Evolutionary conservation across 2,888 invertebrate species (phyloP).

Genomic region (Hydroisotoma schaefferi): DNA sequence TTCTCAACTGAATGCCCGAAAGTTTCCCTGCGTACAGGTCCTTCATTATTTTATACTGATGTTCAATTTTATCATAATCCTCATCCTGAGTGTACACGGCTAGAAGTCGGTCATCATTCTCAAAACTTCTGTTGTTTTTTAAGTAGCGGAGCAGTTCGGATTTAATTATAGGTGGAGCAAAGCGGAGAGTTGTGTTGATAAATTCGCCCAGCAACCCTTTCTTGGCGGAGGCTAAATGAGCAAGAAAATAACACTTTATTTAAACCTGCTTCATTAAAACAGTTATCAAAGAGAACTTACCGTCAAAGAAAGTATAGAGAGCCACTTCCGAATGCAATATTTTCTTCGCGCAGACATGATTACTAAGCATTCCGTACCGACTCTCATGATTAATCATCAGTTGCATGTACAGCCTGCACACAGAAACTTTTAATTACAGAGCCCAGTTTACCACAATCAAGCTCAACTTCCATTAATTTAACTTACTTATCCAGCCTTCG

Average conservation of each 20-base stretch:
- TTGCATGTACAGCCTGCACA: neutral
- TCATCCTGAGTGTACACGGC: conserved; percentile 22
- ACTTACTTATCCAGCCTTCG: conserved; percentile 39
- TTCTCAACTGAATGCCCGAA: neutral
- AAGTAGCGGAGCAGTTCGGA: conserved; percentile 21
- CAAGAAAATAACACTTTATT: neutral
- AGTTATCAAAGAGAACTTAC: neutral
- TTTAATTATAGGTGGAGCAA: conserved; percentile 15
- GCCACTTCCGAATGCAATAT: neutral
- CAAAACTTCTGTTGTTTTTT: conserved; percentile 12
- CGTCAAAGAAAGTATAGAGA: neutral
- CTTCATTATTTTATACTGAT: conserved; percentile 18
- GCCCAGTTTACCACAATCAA: neutral
- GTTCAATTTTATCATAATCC: conserved; percentile 21
- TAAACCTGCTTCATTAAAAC: neutral
- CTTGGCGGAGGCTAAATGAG: neutral
- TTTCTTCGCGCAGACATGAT: conserved; percentile 6
- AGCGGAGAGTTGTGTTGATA: conserved; percentile 21
- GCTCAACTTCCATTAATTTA: neutral
- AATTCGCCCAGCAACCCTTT: conserved; percentile 23
- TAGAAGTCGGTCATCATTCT: conserved; percentile 15
- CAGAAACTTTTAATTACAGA: neutral
- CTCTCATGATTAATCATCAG: neutral
- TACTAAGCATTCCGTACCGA: neutral
- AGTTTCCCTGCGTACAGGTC: conserved; percentile 1